Base-by-base conservation (phyloP, 2,888 invertebrate genomes). In the Pasiphila rectangulata region DNA sequence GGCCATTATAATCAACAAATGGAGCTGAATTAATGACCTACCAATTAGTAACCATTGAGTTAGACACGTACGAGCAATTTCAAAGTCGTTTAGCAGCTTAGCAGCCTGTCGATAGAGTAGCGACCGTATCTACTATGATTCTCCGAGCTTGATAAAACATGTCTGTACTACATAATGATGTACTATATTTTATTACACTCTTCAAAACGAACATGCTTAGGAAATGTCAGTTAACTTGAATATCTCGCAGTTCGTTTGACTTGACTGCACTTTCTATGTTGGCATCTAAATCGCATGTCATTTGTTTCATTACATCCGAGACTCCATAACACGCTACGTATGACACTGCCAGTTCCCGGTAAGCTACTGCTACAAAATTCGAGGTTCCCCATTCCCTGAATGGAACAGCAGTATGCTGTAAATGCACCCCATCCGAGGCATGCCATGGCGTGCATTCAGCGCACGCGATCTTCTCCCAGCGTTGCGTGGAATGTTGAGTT, bases 401-500 rank as follows among this genome's bases (percentile, higher is more conserved):
- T 54, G 52, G 49, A 54, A 54, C 46, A 46, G 47, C 54, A 48
- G 49, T 41, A 52, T 45, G 54, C 52, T 29, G 46, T 57, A 42
- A 59, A 42, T 53, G 41, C 54, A 54, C 55, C 43, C 37, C 41
- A 50, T 39, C 49, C 32, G 42, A 34, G 37, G 54, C 58, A 57
- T 54, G 44, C 56, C 57, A 48, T 54, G 54, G 50, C 48, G 53
- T 42, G 56, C 49, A 61, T 47, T 43, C 38, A 37, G 43, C 57
- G 73, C 80, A 79, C 78, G 78, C 80, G 75, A 78, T 78, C 65
- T 72, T 67, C 62, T 59, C 50, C 61, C 60, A 56, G 57, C 51
- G 62, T 59, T 51, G 54, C 59, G 57, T 56, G 77, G 81, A 82
- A 84, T 81, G 81, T 64, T 54, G 69, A 57, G 79, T 82, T 80